phyloP scores from a whole-genome alignment of 2,888 invertebrate genomes.

The Pristionchus fissidentatus region DNA sequence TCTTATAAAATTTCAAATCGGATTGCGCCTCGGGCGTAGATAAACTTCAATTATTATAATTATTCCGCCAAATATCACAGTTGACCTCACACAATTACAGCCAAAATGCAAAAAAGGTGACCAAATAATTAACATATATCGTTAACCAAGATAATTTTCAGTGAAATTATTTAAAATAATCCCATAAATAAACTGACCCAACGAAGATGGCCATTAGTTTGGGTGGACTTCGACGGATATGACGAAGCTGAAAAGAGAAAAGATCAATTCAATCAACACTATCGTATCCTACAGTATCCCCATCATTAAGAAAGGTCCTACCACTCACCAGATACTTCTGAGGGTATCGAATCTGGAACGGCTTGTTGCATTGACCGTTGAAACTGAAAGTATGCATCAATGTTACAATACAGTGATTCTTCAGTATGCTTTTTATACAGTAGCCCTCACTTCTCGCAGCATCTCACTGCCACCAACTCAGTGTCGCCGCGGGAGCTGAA shows the following conservation, averaged over 20 bases:
- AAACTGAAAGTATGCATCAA: background rate
- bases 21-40: too few relatives aligned
- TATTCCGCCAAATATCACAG: too few relatives aligned
- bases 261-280: too few relatives aligned
- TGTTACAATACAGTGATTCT: background rate
- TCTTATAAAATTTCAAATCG: too few relatives aligned
- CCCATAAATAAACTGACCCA: background rate
- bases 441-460: constrained; percentile 17
- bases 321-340: constrained; percentile 10
- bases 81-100: too few relatives aligned
- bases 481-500: background rate
- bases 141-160: too few relatives aligned
- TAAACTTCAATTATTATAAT: too few relatives aligned
- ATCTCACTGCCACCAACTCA: background rate
- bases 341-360: background rate
- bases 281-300: too few relatives aligned
- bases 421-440: background rate
- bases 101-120: too few relatives aligned
- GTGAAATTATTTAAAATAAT: too few relatives aligned
- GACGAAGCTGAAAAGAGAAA: background rate
- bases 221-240: background rate
- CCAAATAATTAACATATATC: too few relatives aligned
- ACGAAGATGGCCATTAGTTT: background rate
- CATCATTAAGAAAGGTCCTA: too few relatives aligned
- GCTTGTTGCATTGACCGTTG: background rate